Evolutionary conservation across 2,888 invertebrate genomes (phyloP).

Genomic region (Philereme transversata): DNA sequence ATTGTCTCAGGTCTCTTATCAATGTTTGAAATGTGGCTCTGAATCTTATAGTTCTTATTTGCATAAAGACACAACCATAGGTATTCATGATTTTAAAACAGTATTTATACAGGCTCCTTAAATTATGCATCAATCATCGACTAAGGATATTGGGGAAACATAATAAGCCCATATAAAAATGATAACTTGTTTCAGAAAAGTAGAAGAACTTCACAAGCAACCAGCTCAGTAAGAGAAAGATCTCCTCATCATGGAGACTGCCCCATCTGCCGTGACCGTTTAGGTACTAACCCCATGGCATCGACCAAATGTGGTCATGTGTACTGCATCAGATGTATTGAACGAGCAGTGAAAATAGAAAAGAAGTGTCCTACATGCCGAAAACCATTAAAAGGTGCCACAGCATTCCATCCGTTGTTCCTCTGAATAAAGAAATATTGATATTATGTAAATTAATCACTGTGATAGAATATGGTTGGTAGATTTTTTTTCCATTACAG

Average conservation of each 20-base stretch:
- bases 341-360: conserved; percentile 45
- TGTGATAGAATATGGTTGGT: background rate
- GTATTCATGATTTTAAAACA: too few species aligned
- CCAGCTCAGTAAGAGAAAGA: conserved; percentile 9
- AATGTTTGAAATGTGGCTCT: too few species aligned
- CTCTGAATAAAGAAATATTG: conserved; percentile 1
- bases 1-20: too few species aligned
- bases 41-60: too few species aligned
- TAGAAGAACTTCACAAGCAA: background rate
- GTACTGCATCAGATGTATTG: conserved; percentile 58
- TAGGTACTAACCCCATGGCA: conserved; percentile 58
- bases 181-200: conserved; percentile 17
- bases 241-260: conserved; percentile 51
- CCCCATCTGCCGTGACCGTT: conserved; percentile 63
- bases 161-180: too few species aligned
- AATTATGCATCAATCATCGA: too few species aligned
- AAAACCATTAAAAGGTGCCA: conserved; percentile 46
- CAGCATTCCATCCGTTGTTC: conserved; percentile 58
- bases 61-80: too few species aligned
- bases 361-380: conserved; percentile 66
- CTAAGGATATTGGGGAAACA: too few species aligned
- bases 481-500: too few species aligned
- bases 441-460: too few species aligned
- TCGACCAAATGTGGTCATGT: conserved; percentile 73
- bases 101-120: too few species aligned